A percentile compares a stretch with the other conserved stretches of the same genome.
Evolutionary conservation across 2,797 vertebrate species (phyloP).

Genomic region (Malurus leucopterus): DNA sequence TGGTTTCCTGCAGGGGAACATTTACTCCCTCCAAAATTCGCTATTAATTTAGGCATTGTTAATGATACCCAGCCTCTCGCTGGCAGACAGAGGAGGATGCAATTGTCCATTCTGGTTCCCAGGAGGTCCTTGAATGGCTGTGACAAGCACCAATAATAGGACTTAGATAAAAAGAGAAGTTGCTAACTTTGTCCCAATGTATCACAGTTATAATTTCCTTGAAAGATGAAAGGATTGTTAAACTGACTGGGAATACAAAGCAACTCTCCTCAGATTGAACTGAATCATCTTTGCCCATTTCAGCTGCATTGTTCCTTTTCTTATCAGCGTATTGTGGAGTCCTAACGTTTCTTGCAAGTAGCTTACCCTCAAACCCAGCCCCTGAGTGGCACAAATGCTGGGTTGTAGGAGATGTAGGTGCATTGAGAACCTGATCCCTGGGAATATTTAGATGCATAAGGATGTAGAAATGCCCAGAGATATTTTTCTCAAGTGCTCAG

Average conservation of each 20-base stretch:
- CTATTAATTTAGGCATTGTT: conserved; percentile 49
- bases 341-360: conserved; percentile 11
- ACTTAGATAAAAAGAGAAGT: conserved; percentile 51
- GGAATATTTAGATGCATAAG: neutral
- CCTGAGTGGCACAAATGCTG: neutral
- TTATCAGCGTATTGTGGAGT: neutral
- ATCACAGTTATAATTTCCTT: conserved; percentile 58
- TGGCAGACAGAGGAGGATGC: conserved; percentile 36
- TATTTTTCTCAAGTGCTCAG: neutral
- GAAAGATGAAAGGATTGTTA: conserved; percentile 41
- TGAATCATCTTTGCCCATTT: conserved; percentile 41
- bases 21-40: conserved; percentile 37
- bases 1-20: conserved; percentile 34
- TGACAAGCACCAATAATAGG: conserved; percentile 46
- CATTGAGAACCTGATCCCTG: neutral
- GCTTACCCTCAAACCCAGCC: neutral
- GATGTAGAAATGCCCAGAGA: neutral
- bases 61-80: conserved; percentile 30
- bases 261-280: conserved; percentile 16
- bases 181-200: conserved; percentile 49
- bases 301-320: conserved; percentile 19
- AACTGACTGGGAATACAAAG: conserved; percentile 53
- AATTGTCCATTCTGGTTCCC: conserved; percentile 50
- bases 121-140: conserved; percentile 45
- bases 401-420: neutral